Evolutionary conservation across 2,888 invertebrate species (phyloP).

Genomic region (Schrankia costaestrigalis): DNA sequence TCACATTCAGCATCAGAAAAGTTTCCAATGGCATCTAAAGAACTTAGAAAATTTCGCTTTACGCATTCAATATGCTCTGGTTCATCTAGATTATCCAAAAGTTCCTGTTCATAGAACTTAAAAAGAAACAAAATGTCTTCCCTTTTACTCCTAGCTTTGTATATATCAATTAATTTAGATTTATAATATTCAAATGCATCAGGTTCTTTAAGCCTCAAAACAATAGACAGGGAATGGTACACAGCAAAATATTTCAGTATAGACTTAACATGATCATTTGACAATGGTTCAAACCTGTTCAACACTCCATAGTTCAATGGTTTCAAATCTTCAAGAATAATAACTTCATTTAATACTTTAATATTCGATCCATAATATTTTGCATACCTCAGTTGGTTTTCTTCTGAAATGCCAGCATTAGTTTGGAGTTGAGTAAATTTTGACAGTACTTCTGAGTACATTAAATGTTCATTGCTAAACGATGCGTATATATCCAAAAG

Average conservation of each 20-base stretch:
- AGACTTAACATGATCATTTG: conserved; percentile 35
- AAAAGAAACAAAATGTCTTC: conserved; percentile 7
- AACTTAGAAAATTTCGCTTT: conserved; percentile 22
- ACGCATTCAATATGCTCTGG: conserved; percentile 30
- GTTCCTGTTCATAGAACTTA: conserved; percentile 16
- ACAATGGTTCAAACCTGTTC: conserved; percentile 38
- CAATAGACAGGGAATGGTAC: no score
- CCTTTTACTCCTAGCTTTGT: neutral
- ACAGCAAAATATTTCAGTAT: conserved; percentile 45
- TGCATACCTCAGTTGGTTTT: conserved; percentile 37
- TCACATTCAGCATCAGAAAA: conserved; percentile 15
- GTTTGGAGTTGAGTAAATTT: conserved; percentile 40
- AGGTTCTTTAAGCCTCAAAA: conserved; percentile 42
- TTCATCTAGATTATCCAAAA: conserved; percentile 25
- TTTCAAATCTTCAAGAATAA: conserved; percentile 49
- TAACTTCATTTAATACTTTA: conserved; percentile 39
- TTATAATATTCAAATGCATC: conserved; percentile 28
- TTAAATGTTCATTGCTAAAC: conserved; percentile 43
- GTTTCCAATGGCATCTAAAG: no score
- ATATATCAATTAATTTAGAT: conserved; percentile 23
- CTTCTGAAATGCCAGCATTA: conserved; percentile 34
- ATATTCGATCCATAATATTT: conserved; percentile 41
- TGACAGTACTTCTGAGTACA: conserved; percentile 44
- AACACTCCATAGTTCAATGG: conserved; percentile 37
- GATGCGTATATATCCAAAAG: conserved; percentile 18